Base-by-base conservation (phyloP, 2,113 vertebrate species). In the Hippocampus abdominalis region DNA sequence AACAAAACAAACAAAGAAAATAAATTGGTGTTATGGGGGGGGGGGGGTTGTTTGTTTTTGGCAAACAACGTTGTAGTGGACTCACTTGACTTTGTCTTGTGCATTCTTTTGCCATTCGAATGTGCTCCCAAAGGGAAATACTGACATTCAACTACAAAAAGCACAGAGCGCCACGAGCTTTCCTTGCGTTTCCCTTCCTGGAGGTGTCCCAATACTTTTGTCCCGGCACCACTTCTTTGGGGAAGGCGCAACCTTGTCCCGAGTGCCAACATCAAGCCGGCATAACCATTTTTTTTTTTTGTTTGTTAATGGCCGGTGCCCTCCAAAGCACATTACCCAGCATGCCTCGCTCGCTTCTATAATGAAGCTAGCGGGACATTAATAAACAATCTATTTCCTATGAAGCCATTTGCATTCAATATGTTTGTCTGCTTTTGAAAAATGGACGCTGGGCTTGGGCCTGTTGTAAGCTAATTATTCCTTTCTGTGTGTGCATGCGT, bases 311-410 rank as follows among this genome's bases (percentile, higher is more conserved):
- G 89, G 88, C 88, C 86, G 81, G 86, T 86, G 84, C 86, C 86
- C 84, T 81, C 85, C 86, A 89, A 91, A 91, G 90, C 88, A 2
- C 85, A 90, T 92, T 92, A 92, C 89, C 90, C 89, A 90, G 83
- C 86, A 89, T 89, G 87, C 89, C 84, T 89, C 78, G 60, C 75
- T 70, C 77, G 77, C 70, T 87, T 83, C 83, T 85, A 87, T 92
- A 92, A 92, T 91, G 90, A 91, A 92, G 82, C 90, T 74, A 90
- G 78, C 89, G 79, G 89, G 88, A 89, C 90, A 92, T 92, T 93
- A 92, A 92, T 93, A 93, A 93, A 92, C 91, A 91, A 91, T 92
- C 90, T 92, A 91, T 92, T 93, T 91, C 88, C 90, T 91, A 91
- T 87, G 90, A 91, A 87, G 90, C 90, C 90, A 91, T 93, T 91